Percentiles rank a stretch among this genome's conserved stretches.
Evolutionary conservation across 2,888 invertebrate genomes (phyloP).

Genomic region (Drosophila conformis): DNA sequence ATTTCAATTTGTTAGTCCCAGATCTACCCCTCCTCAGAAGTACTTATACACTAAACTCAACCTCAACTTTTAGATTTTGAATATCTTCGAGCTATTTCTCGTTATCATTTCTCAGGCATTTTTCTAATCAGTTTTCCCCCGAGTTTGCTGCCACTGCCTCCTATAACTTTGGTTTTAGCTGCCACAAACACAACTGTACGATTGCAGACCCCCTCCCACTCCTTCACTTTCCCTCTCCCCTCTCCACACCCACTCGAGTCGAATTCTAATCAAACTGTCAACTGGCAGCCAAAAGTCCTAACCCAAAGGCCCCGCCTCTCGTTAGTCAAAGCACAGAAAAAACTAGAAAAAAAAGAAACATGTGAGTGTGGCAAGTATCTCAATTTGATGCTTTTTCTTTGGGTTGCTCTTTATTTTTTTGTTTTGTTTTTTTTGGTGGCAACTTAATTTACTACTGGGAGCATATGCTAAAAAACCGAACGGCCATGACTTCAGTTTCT

Average conservation of each 20-base stretch:
- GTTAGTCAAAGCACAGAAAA: constrained; percentile 25
- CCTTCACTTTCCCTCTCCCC: rapidly evolving
- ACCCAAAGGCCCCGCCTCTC: constrained; percentile 45
- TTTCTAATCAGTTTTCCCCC: constrained; percentile 38
- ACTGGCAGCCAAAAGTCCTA: constrained; percentile 49
- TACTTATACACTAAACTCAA: not conserved
- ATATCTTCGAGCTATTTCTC: not conserved
- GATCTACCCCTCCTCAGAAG: not conserved
- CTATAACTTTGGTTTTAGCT: constrained; percentile 20
- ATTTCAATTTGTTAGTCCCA: not conserved
- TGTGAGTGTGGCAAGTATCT: constrained; percentile 44
- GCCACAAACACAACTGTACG: constrained; percentile 54
- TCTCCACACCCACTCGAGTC: constrained; percentile 1
- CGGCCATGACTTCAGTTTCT: constrained; percentile 45
- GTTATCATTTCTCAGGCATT: not conserved
- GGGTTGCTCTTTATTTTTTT: constrained; percentile 3
- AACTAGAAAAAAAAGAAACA: constrained; percentile 4
- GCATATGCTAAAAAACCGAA: constrained; percentile 75
- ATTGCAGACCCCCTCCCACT: not conserved
- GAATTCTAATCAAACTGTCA: constrained; percentile 67
- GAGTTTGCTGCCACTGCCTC: constrained; percentile 5
- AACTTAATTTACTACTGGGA: constrained; percentile 67
- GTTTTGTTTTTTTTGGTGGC: constrained; percentile 14
- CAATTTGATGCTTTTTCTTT: constrained; percentile 43
- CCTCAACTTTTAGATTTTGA: not conserved